phyloP scores from a whole-genome alignment of 2,113 vertebrate genomes.

The Paramisgurnus dabryanus region DNA sequence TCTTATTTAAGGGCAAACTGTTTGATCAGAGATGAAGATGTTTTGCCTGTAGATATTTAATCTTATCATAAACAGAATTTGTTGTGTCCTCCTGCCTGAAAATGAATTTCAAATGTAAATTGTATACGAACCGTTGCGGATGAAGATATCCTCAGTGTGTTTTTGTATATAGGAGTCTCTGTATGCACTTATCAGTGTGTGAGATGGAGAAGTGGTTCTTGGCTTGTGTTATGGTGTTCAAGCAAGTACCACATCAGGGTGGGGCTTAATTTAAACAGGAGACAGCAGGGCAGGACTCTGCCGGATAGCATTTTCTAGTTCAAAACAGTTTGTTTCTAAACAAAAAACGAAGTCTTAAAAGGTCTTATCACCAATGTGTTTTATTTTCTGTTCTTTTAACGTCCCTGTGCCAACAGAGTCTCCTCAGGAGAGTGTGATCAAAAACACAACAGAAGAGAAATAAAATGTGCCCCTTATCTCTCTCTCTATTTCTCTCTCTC shows the following conservation, averaged over 20 bases:
- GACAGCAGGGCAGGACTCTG: not conserved
- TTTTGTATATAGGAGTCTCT: not conserved
- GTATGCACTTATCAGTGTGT: conserved; percentile 8
- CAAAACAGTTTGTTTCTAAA: not conserved
- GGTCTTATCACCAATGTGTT: not conserved
- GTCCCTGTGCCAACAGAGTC: not conserved
- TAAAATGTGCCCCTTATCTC: not conserved
- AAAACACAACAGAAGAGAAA: not conserved
- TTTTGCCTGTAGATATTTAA: not conserved
- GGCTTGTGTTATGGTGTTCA: not conserved
- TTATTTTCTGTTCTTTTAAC: not conserved
- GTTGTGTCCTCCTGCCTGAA: not conserved
- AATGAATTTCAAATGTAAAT: not conserved
- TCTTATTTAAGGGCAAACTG: not conserved
- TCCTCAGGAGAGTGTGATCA: not conserved
- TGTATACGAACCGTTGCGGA: not conserved
- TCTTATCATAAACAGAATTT: conserved; percentile 20
- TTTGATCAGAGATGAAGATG: not conserved
- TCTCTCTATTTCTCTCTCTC: not conserved
- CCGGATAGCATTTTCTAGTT: conserved; percentile 25
- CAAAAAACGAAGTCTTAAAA: not conserved
- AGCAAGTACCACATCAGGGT: conserved; percentile 1
- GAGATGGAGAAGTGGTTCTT: not conserved
- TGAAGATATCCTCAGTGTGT: not conserved
- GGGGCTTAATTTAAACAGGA: not conserved